Percentiles rank a stretch among this genome's conserved stretches.
phyloP scores from a whole-genome alignment of 1,140 invertebrate species.

The Drosophila ironensis region DNA sequence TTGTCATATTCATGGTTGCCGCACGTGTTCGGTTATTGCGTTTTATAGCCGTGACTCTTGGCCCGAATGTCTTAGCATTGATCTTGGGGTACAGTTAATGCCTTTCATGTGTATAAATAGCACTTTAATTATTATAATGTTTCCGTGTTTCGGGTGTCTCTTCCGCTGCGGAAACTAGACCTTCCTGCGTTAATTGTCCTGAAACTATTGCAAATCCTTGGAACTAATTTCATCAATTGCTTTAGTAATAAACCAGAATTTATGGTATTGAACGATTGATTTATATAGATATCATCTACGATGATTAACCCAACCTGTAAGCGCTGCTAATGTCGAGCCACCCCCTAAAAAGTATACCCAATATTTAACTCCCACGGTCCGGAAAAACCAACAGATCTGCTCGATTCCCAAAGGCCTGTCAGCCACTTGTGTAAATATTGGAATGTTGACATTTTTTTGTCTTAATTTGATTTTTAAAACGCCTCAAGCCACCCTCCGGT shows the following conservation, averaged over 20 bases:
- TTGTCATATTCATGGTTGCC: slow-evolving; percentile 35
- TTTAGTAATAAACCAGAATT: too few relatives aligned
- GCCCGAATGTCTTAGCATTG: slow-evolving; percentile 3
- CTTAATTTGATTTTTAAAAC: slow-evolving; percentile 53
- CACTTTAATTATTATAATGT: not conserved
- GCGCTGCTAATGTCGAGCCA: too few relatives aligned
- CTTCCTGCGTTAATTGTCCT: not conserved
- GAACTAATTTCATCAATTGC: too few relatives aligned
- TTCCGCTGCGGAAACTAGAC: not conserved
- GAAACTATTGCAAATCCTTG: not conserved
- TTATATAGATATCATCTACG: too few relatives aligned
- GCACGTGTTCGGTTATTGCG: slow-evolving; percentile 50
- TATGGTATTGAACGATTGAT: too few relatives aligned
- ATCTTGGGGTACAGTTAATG: slow-evolving; percentile 26
- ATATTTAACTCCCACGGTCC: not conserved
- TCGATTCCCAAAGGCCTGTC: not conserved
- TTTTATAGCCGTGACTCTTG: slow-evolving; percentile 39
- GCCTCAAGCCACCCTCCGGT: slow-evolving; percentile 26
- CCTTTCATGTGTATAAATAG: not conserved
- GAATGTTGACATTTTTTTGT: slow-evolving; percentile 48
- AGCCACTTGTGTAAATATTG: slow-evolving; percentile 50
- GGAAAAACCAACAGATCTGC: not conserved
- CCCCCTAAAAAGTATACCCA: not conserved
- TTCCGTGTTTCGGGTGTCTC: not conserved
- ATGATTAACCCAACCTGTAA: too few relatives aligned